Evolutionary conservation across 2,888 invertebrate species (phyloP), one percentile per base, ranked within the genome.

Genomic region (Sympetrum striolatum): DNA sequence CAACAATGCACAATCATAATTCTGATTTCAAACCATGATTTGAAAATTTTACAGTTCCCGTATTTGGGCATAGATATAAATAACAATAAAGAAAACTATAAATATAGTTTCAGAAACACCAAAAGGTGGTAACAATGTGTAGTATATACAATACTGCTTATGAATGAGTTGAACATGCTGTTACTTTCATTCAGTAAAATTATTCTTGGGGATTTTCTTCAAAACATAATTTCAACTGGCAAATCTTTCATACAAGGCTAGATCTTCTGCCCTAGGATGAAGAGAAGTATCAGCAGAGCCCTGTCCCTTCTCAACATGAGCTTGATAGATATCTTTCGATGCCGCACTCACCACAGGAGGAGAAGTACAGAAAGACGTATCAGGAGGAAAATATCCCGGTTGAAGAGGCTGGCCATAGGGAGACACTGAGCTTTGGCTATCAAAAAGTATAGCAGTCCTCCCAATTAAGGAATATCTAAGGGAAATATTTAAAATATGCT

Each of bases 241-340:
- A 86, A 86, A 86, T 22, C 86, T 86, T 35, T 86, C 35, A 37
- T 86, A 86, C 25, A 86, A 60, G 22, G 60, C 37, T 35, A 86
- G 37, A 60, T 86, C 86, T 35, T 86, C 60, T 60, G 58, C 60
- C 8, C 60, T 53, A 18, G 60, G 86, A 3, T 22, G 60, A 58
- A 60, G 60, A 14, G 37, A 60, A 12, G 86, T 37, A 53, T 37
- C 18, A 18, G 22, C 35, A 15, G 22, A 58, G 2, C 31, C 22
- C 58, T 60, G 5, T 92, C 95, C 95, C 25, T 94, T 93, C 92
- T 94, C 93, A 5, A 97, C 95, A 93, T 97, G 97, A 90, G 95
- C 95, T 91, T 95, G 94, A 93, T 98, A 98, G 91, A 97, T 95
- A 92, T 96, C 96, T 90, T 95, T 94, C 80, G 96, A 95, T 22